These are phyloP conservation scores for Propsilocerus akamusi DNA, from an alignment of 1,140 invertebrate species.

Conservation along the genomic window DNA sequence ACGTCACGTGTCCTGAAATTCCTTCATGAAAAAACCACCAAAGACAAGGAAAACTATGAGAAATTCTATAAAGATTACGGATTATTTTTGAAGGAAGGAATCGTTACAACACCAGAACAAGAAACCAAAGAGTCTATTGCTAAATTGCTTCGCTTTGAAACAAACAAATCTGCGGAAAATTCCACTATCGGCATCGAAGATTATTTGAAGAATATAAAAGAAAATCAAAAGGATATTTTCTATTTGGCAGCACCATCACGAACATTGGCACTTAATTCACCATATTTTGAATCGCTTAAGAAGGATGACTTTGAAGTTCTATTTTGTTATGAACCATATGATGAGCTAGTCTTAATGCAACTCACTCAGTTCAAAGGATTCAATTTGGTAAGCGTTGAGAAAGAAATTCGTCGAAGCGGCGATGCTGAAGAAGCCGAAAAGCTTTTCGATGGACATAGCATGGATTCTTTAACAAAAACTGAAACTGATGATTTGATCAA, in stretches of 20 bases:
- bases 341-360: slow-evolving; percentile 87
- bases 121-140: slow-evolving; percentile 82
- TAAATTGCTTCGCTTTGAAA: slow-evolving; percentile 83
- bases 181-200: slow-evolving; percentile 66
- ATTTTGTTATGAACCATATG: slow-evolving; percentile 90
- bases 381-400: slow-evolving; percentile 76
- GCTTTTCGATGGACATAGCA: not conserved
- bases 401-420: slow-evolving; percentile 68
- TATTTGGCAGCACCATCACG: slow-evolving; percentile 89
- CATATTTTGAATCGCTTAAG: slow-evolving; percentile 86
- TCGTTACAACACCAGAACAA: slow-evolving; percentile 63
- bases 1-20: slow-evolving; percentile 74
- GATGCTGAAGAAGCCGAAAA: slow-evolving; percentile 27
- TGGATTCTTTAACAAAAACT: not conserved
- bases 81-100: slow-evolving; percentile 88
- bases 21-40: slow-evolving; percentile 66
- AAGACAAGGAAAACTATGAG: slow-evolving; percentile 63
- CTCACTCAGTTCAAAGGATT: slow-evolving; percentile 65
- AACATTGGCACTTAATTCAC: slow-evolving; percentile 74
- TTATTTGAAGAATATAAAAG: slow-evolving; percentile 60
- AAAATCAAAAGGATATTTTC: slow-evolving; percentile 73
- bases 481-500: slow-evolving; percentile 27
- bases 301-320: slow-evolving; percentile 77
- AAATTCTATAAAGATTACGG: slow-evolving; percentile 85
- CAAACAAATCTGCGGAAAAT: slow-evolving; percentile 54